A percentile compares a stretch with the other conserved stretches of the same genome.
These are phyloP conservation scores for Panthera leo DNA, from an alignment of 2,113 vertebrate species.

Conservation along the genomic window DNA sequence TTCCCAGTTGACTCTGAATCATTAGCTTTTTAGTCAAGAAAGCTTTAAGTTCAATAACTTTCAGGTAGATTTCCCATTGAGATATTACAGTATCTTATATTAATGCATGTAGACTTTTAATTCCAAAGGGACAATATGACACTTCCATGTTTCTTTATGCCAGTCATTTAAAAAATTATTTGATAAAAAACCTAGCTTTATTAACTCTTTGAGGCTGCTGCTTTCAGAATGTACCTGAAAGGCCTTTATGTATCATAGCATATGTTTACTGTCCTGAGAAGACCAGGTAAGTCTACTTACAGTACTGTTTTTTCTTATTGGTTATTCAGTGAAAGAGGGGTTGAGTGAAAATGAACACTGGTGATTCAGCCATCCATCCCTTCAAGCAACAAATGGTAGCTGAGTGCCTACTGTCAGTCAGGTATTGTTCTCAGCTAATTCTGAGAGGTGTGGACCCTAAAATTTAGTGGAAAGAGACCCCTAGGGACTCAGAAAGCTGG, in stretches of 20 bases:
- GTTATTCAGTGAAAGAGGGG: neutral
- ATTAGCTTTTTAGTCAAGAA: neutral
- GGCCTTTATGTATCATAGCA: neutral
- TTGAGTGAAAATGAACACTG: neutral
- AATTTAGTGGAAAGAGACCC: neutral
- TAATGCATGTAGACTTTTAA: neutral
- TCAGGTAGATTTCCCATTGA: neutral
- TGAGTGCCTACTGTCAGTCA: neutral
- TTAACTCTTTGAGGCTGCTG: neutral
- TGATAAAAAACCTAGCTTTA: slow-evolving; percentile 6
- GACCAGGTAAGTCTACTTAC: neutral
- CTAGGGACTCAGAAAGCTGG: neutral
- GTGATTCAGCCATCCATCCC: neutral
- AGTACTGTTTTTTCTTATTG: neutral
- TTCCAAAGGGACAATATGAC: neutral
- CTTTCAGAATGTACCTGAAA: neutral
- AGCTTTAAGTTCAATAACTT: neutral
- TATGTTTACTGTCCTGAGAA: neutral
- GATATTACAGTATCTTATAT: neutral
- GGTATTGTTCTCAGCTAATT: neutral
- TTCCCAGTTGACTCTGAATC: neutral
- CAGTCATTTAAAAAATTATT: neutral
- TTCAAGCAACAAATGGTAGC: neutral
- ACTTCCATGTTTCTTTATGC: neutral
- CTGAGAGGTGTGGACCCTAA: neutral